Evolutionary conservation across 2,797 vertebrate species (phyloP).

Genomic region (Propithecus deckenii): DNA sequence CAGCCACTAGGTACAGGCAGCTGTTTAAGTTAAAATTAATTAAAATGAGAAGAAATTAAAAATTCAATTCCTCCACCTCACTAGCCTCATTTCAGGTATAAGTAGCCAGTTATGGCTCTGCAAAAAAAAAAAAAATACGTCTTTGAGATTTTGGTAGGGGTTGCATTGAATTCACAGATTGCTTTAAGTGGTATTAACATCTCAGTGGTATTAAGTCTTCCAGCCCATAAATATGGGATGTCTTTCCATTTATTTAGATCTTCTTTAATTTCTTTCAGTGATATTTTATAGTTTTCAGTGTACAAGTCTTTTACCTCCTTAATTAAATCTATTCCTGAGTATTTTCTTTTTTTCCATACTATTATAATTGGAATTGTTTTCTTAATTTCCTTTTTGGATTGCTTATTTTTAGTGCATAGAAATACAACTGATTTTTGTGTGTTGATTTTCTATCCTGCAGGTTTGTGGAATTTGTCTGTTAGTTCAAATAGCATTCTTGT

Average conservation of each 20-base stretch:
- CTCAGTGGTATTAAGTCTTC: not conserved
- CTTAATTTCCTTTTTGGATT: constrained; percentile 22
- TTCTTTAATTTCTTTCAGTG: not conserved
- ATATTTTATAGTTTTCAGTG: not conserved
- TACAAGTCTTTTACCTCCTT: not conserved
- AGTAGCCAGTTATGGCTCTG: not conserved
- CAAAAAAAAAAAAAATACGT: not conserved
- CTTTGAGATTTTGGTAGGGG: not conserved
- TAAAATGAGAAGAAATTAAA: not conserved
- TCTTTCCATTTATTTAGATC: not conserved
- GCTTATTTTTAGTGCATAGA: not conserved
- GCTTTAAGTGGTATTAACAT: not conserved
- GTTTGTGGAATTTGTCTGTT: not conserved
- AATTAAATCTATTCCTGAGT: not conserved
- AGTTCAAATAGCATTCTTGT: not conserved
- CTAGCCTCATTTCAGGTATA: not conserved
- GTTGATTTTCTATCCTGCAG: not conserved
- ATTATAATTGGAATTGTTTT: not conserved
- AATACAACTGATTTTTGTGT: not conserved
- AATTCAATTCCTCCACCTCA: not conserved
- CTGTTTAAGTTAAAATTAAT: not conserved
- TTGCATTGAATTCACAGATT: not conserved
- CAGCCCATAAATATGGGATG: not conserved
- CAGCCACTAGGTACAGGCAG: not conserved
- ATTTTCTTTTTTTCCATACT: not conserved